Evolutionary conservation across 2,113 vertebrate genomes (phyloP), one percentile per base, ranked within the genome.

Genomic region (Malurus alboscapulatus): DNA sequence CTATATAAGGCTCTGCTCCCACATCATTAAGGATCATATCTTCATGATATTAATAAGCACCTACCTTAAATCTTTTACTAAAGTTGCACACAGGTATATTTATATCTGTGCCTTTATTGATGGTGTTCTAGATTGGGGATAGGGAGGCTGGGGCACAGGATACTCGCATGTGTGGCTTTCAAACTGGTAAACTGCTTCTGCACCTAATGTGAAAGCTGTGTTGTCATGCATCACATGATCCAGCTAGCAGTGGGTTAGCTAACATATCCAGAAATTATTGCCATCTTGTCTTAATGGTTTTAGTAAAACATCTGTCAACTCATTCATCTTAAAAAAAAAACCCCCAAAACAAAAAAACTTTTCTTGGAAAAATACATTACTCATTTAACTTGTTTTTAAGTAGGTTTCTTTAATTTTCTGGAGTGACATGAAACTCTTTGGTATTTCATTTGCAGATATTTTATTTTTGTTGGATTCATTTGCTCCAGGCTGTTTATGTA

Each of bases 11-110:
- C 97, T 98, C 96, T 97, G 97, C 97, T 98, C 97, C 94, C 97
- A 97, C 96, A 98, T 98, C 96, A 97, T 98, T 97, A 98, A 96
- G 97, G 98, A 98, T 97, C 96, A 97, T 97, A 97, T 96, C 97
- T 95, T 97, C 95, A 95, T 98, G 97, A 98, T 98, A 97, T 98
- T 98, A 98, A 98, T 98, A 98, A 98, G 97, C 95, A 95, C 90
- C 97, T 96, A 92, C 92, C 91, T 95, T 93, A 97, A 92, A 96
- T 91, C 93, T 85, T 29, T 85, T 84, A 91, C 97, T 93, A 16
- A 94, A 96, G 91, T 85, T 97, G 87, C 89, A n/a, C 44, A 18
- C 94, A 95, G 80, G 94, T 97, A 72, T 97, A 97, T 97, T 97
- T 97, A 85, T 97, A 96, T 93, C 93, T 75, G n/a, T 87, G 91